Evolutionary conservation across 2,797 vertebrate species (phyloP).

Genomic region (Choloepus didactylus): DNA sequence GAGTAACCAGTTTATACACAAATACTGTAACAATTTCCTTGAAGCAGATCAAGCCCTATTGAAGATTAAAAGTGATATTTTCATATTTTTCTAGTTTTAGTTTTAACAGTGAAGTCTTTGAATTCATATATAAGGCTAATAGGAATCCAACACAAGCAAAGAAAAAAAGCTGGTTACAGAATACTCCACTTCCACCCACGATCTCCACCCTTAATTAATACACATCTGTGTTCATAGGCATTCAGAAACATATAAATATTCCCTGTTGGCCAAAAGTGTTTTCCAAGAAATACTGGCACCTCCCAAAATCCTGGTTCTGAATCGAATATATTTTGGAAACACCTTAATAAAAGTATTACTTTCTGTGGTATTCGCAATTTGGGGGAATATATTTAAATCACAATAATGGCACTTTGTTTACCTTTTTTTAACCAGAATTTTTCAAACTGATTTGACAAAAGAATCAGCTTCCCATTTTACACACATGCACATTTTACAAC

Average conservation of each 20-base stretch:
- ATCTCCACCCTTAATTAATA: neutral
- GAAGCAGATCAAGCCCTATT: neutral
- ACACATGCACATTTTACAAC: neutral
- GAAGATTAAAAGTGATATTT: neutral
- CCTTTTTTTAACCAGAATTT: neutral
- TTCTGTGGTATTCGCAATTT: neutral
- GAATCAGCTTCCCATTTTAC: neutral
- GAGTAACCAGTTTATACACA: neutral
- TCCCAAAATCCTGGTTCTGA: neutral
- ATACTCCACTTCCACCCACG: neutral
- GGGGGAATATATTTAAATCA: neutral
- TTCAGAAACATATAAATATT: neutral
- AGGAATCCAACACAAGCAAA: neutral
- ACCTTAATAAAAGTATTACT: neutral
- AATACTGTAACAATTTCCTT: neutral
- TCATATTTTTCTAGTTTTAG: neutral
- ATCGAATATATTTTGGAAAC: conserved; percentile 19
- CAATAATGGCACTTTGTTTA: neutral
- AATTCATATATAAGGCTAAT: neutral
- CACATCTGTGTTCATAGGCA: neutral
- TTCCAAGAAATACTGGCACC: neutral
- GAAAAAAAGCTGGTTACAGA: neutral
- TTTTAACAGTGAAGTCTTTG: neutral
- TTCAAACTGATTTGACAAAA: neutral
- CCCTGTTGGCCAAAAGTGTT: neutral